Percentiles rank a stretch among this genome's conserved stretches.
These are phyloP conservation scores for Hylaea fasciaria DNA, from an alignment of 2,888 invertebrate species.

Conservation along the genomic window DNA sequence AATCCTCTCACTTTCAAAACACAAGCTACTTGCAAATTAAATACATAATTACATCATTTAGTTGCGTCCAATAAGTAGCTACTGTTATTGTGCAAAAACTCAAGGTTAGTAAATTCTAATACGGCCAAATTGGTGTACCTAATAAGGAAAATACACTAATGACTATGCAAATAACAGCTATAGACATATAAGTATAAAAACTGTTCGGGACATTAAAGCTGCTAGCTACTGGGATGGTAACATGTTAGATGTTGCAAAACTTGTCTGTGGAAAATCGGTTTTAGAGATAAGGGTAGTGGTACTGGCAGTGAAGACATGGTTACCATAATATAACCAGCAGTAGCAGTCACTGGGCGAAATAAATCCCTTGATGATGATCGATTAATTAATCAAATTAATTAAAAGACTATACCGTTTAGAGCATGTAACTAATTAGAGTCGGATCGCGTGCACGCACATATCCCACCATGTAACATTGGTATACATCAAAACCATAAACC, in stretches of 20 bases:
- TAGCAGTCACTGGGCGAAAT: background rate
- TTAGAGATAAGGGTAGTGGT: too few species aligned
- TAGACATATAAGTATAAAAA: conserved; percentile 40
- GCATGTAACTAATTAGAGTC: background rate
- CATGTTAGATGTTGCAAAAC: too few species aligned
- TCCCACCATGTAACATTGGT: conserved; percentile 6
- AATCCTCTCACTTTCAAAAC: conserved; percentile 30
- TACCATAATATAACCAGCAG: background rate
- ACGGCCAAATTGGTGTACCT: conserved; percentile 38
- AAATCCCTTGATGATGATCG: background rate
- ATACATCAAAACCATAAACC: conserved; percentile 26
- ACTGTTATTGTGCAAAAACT: conserved; percentile 40
- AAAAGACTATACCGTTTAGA: background rate
- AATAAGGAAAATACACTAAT: conserved; percentile 43
- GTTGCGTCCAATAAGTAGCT: conserved; percentile 33
- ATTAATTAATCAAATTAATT: background rate
- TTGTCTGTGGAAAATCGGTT: too few species aligned
- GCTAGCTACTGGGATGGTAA: conserved; percentile 12
- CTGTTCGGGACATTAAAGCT: conserved; percentile 4
- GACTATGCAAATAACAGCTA: conserved; percentile 40
- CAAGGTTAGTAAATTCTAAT: conserved; percentile 42
- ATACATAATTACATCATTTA: conserved; percentile 37
- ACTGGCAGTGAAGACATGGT: too few species aligned
- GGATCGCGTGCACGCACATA: conserved; percentile 13
- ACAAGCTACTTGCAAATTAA: conserved; percentile 24